phyloP scores from a whole-genome alignment of 2,888 invertebrate genomes.

The Abscondita cerata region DNA sequence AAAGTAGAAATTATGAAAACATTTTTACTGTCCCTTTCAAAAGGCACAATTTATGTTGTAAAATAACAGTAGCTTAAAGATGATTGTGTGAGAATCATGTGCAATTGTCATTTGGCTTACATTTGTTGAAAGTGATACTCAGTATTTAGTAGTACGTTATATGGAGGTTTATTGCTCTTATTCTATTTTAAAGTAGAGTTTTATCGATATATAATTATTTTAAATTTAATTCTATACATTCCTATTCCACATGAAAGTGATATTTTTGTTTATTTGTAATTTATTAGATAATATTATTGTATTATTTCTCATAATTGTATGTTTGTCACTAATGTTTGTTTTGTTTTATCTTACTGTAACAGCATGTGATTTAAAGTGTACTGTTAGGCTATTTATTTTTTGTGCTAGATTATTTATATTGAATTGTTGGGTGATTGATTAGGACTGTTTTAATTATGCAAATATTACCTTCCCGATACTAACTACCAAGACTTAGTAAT shows the following conservation, averaged over 20 bases:
- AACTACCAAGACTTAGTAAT: slow-evolving; percentile 23
- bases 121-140: slow-evolving; percentile 19
- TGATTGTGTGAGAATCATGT: slow-evolving; percentile 17
- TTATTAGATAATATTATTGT: slow-evolving; percentile 15
- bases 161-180: not conserved
- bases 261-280: slow-evolving; percentile 28
- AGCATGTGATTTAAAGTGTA: slow-evolving; percentile 29
- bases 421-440: slow-evolving; percentile 21
- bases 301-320: slow-evolving; percentile 15
- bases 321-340: not conserved
- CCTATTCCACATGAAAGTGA: slow-evolving; percentile 30
- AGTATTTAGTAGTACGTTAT: slow-evolving; percentile 14
- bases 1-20: not conserved
- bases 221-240: slow-evolving; percentile 31
- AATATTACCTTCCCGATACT: slow-evolving; percentile 17
- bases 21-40: slow-evolving; percentile 19
- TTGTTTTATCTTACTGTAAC: slow-evolving; percentile 15
- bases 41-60: slow-evolving; percentile 26
- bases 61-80: slow-evolving; percentile 10
- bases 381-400: slow-evolving; percentile 24
- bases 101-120: slow-evolving; percentile 22
- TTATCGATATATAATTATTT: slow-evolving; percentile 18
- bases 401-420: slow-evolving; percentile 13
- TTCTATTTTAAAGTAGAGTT: slow-evolving; percentile 8
- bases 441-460: slow-evolving; percentile 11